Percentiles rank a stretch among this genome's conserved stretches.
Evolutionary conservation across 2,888 invertebrate genomes (phyloP).

Genomic region (Microctonus hyperodae): DNA sequence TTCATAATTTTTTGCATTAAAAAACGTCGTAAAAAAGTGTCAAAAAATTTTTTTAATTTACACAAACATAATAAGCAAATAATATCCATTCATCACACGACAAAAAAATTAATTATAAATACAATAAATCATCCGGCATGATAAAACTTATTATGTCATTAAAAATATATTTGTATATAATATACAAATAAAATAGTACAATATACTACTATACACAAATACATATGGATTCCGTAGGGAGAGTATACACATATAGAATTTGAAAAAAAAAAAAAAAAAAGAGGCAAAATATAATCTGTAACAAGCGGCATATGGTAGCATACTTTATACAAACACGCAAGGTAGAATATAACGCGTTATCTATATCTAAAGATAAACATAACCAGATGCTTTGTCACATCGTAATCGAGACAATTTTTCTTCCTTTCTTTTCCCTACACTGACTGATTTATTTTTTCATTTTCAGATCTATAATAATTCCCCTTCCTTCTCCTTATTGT

Average conservation of each 20-base stretch:
- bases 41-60: too few relatives aligned
- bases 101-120: neutral
- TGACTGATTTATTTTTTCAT: neutral
- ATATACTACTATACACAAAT: too few relatives aligned
- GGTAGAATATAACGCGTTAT: neutral
- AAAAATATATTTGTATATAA: too few relatives aligned
- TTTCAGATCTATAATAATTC: neutral
- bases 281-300: conserved; percentile 2
- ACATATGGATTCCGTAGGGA: too few relatives aligned
- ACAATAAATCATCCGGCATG: neutral
- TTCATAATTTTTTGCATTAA: too few relatives aligned
- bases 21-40: too few relatives aligned
- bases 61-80: too few relatives aligned
- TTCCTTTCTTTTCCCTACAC: neutral
- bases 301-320: neutral
- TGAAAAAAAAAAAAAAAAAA: too few relatives aligned
- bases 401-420: neutral
- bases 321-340: neutral
- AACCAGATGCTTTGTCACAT: neutral
- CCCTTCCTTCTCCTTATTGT: neutral
- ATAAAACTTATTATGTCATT: neutral
- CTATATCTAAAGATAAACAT: conserved; percentile 2
- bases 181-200: too few relatives aligned
- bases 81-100: too few relatives aligned
- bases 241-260: too few relatives aligned